These are phyloP conservation scores for Garra rufa DNA, from an alignment of 2,113 vertebrate species.

Conservation along the genomic window DNA sequence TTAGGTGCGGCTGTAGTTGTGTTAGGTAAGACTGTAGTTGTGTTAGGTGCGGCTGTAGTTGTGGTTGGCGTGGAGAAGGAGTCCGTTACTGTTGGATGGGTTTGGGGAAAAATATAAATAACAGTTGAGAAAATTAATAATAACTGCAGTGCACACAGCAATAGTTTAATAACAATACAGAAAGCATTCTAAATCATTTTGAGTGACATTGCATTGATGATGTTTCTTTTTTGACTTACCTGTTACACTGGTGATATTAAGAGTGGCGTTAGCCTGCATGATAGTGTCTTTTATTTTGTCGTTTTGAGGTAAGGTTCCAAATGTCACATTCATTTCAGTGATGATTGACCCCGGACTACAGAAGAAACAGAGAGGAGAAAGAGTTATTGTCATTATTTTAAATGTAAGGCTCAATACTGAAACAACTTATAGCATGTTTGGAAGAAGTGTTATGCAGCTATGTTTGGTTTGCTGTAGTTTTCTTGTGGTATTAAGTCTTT, in stretches of 20 bases:
- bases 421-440: background rate
- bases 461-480: background rate
- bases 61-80: background rate
- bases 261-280: background rate
- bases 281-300: rapidly evolving
- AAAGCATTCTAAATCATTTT: background rate
- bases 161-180: background rate
- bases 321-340: background rate
- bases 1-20: too few species aligned
- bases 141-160: background rate
- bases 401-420: background rate
- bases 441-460: background rate
- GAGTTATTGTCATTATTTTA: background rate
- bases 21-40: too few species aligned
- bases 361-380: background rate
- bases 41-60: too few species aligned
- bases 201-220: background rate
- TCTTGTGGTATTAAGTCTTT: background rate
- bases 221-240: background rate
- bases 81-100: background rate
- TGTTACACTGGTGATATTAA: background rate
- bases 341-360: background rate
- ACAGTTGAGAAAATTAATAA: background rate
- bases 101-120: background rate
- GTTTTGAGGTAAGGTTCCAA: background rate